Evolutionary conservation across 2,888 invertebrate species (phyloP), one percentile per base, ranked within the genome.

Genomic region (Amphiduros pacificus): DNA sequence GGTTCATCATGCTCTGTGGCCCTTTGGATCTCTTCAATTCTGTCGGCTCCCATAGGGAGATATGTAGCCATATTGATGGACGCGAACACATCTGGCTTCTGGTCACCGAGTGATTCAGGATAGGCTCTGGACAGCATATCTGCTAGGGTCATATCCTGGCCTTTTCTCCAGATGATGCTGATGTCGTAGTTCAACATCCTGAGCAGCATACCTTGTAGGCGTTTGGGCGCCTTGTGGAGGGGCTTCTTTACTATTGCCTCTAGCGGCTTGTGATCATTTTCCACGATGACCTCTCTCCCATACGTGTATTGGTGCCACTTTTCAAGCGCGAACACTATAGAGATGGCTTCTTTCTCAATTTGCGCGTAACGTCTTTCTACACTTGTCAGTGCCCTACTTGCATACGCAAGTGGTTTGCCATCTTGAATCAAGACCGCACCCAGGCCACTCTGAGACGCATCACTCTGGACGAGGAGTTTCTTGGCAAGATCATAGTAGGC

Each of bases 281-380:
- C 22, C 11, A 51, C 51, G 20, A 6, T 27, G 9, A 51, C 24
- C 6, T 6, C 1, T 11, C 55, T 31, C 3, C 64, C 65, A 55
- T 51, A 65, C 11, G 59, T 50, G 51, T 57, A 60, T 22, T 60
- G 49, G 31, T 65, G 63, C 11, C 44, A 65, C 17, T 41, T 31
- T 49, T 65, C 44, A 17, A 54, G 50, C 3, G 49, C 65, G 49
- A 57, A 53, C 11, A 56, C 29, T 6, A 65, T 48, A 24, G 65
- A 51, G 1, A 65, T 50, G 2, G 22, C 14, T 29, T 65, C 57
- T 52, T 61, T 57, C 49, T 63, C 60, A n/a, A 61, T 63, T 27
- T 55, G 55, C 17, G 63, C 60, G 52, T 63, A 63, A 14, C 56
- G 26, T 14, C 5, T 50, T 41, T 63, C 63, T 5, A 53, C 54